Conservation (phyloP, 2,113 vertebrate genomes). For the Vicugna pacos region DNA sequence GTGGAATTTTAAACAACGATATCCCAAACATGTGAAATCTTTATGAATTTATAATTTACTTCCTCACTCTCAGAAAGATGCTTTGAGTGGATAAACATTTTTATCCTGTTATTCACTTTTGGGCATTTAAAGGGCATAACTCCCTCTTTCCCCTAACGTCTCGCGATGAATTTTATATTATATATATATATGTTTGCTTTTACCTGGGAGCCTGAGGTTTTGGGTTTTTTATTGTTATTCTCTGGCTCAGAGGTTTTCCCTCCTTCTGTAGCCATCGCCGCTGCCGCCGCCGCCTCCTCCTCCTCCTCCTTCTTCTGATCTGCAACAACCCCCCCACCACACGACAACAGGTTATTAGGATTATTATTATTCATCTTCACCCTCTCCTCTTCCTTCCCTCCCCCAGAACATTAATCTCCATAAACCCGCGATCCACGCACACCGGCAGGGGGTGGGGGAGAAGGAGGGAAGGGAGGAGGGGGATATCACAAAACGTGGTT, state of each 20-base stretch:
- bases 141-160: constrained; percentile 65
- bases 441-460: constrained; percentile 74
- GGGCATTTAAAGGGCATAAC: constrained; percentile 67
- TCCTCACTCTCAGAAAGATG: constrained; percentile 72
- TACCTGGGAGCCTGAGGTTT: constrained; percentile 98
- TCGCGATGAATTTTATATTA: constrained; percentile 29
- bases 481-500: constrained; percentile 88
- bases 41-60: constrained; percentile 69
- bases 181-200: constrained; percentile 67
- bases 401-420: constrained; percentile 76
- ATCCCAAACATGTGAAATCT: constrained; percentile 58
- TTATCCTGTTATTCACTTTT: constrained; percentile 69
- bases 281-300: constrained; percentile 78
- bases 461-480: constrained; percentile 78
- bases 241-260: constrained; percentile 95
- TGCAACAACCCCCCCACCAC: constrained; percentile 87
- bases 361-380: constrained; percentile 69
- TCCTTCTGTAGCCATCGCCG: constrained; percentile 96
- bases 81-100: constrained; percentile 65
- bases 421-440: constrained; percentile 72
- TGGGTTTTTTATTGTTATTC: constrained; percentile 94
- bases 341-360: constrained; percentile 87
- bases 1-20: constrained; percentile 55
- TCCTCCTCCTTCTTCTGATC: constrained; percentile 98
- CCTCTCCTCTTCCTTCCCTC: background rate